These are phyloP conservation scores for Akabosia matsudoensis DNA, from an alignment of 1,140 invertebrate species.

Conservation along the genomic window DNA sequence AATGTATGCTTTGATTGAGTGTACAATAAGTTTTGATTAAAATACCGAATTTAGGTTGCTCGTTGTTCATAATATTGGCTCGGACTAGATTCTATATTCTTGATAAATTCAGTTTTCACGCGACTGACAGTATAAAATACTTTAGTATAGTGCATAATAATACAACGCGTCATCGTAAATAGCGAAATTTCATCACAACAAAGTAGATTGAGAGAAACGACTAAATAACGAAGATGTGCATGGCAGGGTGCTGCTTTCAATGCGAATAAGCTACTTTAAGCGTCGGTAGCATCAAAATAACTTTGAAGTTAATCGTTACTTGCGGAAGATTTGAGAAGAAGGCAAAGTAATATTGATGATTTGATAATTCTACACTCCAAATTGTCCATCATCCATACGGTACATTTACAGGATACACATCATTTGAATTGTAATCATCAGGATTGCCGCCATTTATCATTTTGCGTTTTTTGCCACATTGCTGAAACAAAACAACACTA, in stretches of 20 bases:
- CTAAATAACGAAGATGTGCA: too few relatives aligned
- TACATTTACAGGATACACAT: constrained; percentile 62
- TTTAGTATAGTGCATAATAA: background rate
- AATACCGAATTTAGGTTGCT: background rate
- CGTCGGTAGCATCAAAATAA: background rate
- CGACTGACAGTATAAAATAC: background rate
- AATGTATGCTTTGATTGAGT: background rate
- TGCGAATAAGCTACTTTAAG: background rate
- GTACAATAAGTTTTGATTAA: background rate
- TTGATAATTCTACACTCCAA: constrained; percentile 17
- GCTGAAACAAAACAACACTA: constrained; percentile 55
- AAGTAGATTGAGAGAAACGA: too few relatives aligned
- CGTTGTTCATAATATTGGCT: constrained; percentile 7
- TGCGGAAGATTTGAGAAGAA: background rate
- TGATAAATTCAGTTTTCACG: background rate
- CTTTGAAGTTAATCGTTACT: background rate
- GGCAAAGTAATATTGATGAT: constrained; percentile 6
- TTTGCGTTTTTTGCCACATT: constrained; percentile 56
- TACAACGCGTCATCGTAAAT: background rate
- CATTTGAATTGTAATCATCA: constrained; percentile 69
- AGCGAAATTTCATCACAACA: background rate
- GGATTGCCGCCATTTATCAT: constrained; percentile 62
- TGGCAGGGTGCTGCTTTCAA: too few relatives aligned
- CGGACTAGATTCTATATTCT: constrained; percentile 15
- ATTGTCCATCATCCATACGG: constrained; percentile 43